Conservation (phyloP, 2,888 invertebrate species). For the Macaria liturata region DNA sequence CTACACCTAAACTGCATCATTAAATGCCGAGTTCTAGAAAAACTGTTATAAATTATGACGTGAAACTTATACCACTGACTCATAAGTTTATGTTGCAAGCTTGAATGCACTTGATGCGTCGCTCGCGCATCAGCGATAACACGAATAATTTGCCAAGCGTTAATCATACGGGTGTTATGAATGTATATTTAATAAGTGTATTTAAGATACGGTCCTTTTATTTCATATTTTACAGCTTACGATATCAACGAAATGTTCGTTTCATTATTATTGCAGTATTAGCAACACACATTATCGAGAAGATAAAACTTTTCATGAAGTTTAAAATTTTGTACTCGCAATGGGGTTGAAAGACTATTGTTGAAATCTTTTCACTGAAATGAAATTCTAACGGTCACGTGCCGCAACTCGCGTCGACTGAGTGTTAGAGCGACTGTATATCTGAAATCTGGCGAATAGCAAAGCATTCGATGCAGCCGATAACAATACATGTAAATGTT, state of each 20-base stretch:
- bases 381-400: neutral
- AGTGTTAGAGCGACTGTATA: neutral
- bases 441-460: constrained; percentile 1
- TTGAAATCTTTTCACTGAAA: too few species aligned
- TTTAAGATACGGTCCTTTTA: constrained; percentile 10
- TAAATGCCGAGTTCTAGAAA: too few species aligned
- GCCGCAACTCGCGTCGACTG: neutral
- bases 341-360: too few species aligned
- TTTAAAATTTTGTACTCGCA: too few species aligned
- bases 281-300: too few species aligned
- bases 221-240: neutral
- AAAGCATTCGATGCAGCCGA: constrained; percentile 10
- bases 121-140: constrained; percentile 50
- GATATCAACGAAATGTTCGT: too few species aligned
- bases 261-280: too few species aligned
- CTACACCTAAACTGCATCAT: too few species aligned
- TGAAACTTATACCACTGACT: constrained; percentile 6
- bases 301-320: too few species aligned
- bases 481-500: constrained; percentile 16
- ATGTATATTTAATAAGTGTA: constrained; percentile 37
- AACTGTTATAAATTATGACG: neutral
- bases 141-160: constrained; percentile 58
- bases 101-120: constrained; percentile 36
- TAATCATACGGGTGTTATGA: constrained; percentile 53
- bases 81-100: constrained; percentile 12